These are phyloP conservation scores for Erethizon dorsatum DNA, from an alignment of 2,797 vertebrate species.

Conservation along the genomic window DNA sequence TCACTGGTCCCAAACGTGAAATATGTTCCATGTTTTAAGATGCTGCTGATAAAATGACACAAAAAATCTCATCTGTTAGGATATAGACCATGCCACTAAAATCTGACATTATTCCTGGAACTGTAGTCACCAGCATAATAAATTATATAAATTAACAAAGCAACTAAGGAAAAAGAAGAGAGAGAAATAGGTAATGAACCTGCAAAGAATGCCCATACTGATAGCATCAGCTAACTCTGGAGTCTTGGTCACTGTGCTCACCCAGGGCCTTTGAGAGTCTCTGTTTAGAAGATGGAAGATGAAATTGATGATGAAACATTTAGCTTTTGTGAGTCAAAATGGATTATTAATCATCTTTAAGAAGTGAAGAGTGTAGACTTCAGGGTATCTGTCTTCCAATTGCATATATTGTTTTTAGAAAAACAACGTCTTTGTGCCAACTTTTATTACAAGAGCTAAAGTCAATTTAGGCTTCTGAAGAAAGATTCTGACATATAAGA, in stretches of 20 bases:
- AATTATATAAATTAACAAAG: constrained; percentile 46
- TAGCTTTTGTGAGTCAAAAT: background rate
- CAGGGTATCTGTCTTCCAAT: constrained; percentile 19
- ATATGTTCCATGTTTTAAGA: constrained; percentile 51
- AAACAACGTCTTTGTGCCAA: background rate
- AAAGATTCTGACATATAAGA: constrained; percentile 61
- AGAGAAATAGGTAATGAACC: background rate
- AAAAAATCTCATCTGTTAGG: background rate
- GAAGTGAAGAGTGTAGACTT: constrained; percentile 44
- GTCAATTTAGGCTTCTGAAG: constrained; percentile 67
- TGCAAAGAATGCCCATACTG: background rate
- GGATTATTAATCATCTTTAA: constrained; percentile 58
- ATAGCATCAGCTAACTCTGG: background rate
- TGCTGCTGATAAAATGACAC: constrained; percentile 1
- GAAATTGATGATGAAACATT: constrained; percentile 49
- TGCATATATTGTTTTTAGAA: background rate
- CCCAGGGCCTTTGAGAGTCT: constrained; percentile 35
- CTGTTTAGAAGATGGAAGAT: constrained; percentile 66
- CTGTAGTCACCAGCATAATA: constrained; percentile 45
- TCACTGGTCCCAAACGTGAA: background rate
- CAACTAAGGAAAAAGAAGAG: background rate
- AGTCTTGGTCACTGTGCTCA: background rate
- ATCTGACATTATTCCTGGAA: constrained; percentile 45
- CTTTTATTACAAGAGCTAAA: constrained; percentile 69
- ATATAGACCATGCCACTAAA: constrained; percentile 11